Evolutionary conservation across 2,113 vertebrate species (phyloP).

Genomic region (Carassius auratus): DNA sequence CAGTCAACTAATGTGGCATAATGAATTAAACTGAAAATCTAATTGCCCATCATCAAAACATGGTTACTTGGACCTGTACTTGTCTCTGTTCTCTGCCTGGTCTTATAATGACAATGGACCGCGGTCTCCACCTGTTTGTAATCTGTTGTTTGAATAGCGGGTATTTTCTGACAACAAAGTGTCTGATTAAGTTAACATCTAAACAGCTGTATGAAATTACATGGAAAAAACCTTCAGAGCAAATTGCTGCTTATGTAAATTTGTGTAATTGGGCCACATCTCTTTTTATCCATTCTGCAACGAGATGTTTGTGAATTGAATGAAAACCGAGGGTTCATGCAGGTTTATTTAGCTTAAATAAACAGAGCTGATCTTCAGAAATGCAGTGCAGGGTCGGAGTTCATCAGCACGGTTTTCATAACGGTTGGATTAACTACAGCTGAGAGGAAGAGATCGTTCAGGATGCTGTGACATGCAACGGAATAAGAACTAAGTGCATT

Average conservation of each 20-base stretch:
- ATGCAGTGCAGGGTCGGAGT: not conserved
- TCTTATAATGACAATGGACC: not conserved
- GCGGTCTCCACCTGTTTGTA: not conserved
- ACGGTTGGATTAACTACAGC: not conserved
- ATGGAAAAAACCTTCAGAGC: constrained; percentile 1
- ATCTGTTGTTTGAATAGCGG: not conserved
- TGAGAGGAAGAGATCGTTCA: not conserved
- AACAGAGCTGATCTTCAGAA: not conserved
- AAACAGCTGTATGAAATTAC: constrained; percentile 5
- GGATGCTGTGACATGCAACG: not conserved
- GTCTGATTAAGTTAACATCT: not conserved
- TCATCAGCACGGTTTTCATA: not conserved
- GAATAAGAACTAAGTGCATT: not conserved
- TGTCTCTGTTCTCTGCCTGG: not conserved
- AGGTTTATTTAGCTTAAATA: not conserved
- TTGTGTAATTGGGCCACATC: not conserved
- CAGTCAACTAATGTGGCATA: not conserved
- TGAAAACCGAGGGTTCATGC: not conserved
- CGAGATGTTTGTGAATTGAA: not conserved
- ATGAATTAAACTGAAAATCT: too few species aligned
- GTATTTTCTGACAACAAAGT: not conserved
- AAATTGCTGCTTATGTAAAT: not conserved
- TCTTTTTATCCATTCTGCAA: not conserved
- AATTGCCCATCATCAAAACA: not conserved
- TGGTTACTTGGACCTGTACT: too few species aligned